Base-by-base conservation (phyloP, 2,888 invertebrate genomes). In the Drosophila prostipennis region DNA sequence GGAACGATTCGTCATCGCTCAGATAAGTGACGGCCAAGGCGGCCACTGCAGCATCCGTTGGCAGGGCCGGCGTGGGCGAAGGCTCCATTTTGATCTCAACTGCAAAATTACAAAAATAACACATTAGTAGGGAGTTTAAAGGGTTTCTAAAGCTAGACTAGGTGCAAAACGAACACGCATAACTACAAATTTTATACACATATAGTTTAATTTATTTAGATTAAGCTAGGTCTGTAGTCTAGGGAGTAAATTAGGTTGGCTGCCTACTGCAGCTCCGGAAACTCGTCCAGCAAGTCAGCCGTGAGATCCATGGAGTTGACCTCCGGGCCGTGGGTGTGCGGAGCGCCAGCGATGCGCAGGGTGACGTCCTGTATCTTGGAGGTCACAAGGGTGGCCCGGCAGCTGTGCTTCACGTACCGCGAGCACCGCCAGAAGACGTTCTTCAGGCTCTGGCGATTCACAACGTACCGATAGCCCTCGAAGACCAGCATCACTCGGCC, bases 381-480 rank as follows among this genome's bases (percentile, higher is more conserved):
- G 10, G 92, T 92, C 3, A 91, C 92, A 19, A 91, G 83, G 1
- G 92, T 92, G 29, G 92, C 92, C 0, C 92, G 84, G 73, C 92
- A 92, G 23, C 90, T 90, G 65, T 90, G 91, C 73, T 91, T 92
- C 1, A 92, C 92, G 68, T 92, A 92, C 19, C 92, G 89, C 0
- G 92, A 91, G 69, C 92, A 92, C 4, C 92, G 89, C 92, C 92
- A 92, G 74, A 92, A 92, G 48, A 91, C 90, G 57, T 92, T 92
- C 60, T 92, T 92, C 36, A 89, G 86, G 46, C 92, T 92, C 74
- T 92, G 92, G 0, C 92, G 89, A 77, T 92, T 92, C 36, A 92
- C 91, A 7, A 92, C 92, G 70, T 92, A 92, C 51, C 91, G 87
- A 74, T 92, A 92, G 1, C 92, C 92, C 51, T 91, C 91, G 74